phyloP scores from a whole-genome alignment of 2,888 invertebrate species.

The Platynereis dumerilii region DNA sequence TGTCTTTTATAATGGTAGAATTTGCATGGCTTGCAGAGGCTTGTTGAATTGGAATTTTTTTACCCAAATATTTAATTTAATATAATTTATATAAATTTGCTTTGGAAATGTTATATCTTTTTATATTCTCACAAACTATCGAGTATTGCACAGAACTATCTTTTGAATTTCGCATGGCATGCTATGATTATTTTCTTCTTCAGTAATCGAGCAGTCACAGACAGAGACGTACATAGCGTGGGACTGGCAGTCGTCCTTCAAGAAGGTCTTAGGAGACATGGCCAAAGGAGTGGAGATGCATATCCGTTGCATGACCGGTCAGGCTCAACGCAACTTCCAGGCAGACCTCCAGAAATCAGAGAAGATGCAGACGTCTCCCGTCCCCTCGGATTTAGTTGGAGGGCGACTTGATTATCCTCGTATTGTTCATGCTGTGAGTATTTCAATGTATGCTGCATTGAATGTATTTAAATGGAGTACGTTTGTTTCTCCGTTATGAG shows the following conservation, averaged over 20 bases:
- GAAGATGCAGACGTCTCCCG: slow-evolving; percentile 38
- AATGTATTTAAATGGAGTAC: too few species aligned
- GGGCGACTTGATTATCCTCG: slow-evolving; percentile 54
- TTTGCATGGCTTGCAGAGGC: too few species aligned
- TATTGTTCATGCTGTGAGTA: slow-evolving; percentile 28
- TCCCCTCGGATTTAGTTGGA: slow-evolving; percentile 44
- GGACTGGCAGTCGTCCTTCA: slow-evolving; percentile 57
- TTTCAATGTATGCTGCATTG: too few species aligned
- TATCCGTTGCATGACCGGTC: slow-evolving; percentile 42
- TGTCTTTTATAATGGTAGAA: too few species aligned
- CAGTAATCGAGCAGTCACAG: slow-evolving; percentile 15
- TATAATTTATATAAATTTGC: too few species aligned
- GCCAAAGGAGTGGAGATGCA: slow-evolving; percentile 47
- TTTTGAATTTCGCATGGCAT: too few species aligned
- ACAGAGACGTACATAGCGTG: slow-evolving; percentile 37
- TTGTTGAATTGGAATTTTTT: too few species aligned
- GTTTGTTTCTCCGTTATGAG: too few species aligned
- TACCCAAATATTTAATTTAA: too few species aligned
- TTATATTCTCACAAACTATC: too few species aligned
- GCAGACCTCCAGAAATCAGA: slow-evolving; percentile 40
- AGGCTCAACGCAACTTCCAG: slow-evolving; percentile 41
- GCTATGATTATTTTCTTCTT: not conserved
- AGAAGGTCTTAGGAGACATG: slow-evolving; percentile 49
- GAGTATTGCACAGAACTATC: too few species aligned
- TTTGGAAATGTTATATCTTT: too few species aligned